A percentile compares a stretch with the other conserved stretches of the same genome.
These are phyloP conservation scores for Alauda arvensis DNA, from an alignment of 2,797 vertebrate species.

Conservation along the genomic window DNA sequence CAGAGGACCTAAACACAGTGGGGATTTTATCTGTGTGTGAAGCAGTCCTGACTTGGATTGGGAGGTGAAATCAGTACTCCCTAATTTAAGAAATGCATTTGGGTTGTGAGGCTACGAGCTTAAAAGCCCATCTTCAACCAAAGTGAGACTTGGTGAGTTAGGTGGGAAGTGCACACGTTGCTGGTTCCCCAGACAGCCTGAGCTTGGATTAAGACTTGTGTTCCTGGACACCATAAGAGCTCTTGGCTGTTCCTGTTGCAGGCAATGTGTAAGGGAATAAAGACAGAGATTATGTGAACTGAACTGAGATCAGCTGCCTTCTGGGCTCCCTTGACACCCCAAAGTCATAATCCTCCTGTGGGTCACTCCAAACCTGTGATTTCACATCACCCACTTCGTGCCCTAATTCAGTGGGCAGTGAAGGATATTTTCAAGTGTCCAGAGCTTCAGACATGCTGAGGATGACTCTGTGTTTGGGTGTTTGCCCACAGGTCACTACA, in stretches of 20 bases:
- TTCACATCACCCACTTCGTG: not conserved
- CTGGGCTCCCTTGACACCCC: not conserved
- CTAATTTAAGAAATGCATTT: not conserved
- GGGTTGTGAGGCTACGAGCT: not conserved
- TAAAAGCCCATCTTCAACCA: not conserved
- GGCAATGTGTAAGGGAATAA: not conserved
- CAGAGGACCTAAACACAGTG: not conserved
- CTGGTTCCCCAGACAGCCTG: not conserved
- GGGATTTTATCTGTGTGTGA: not conserved
- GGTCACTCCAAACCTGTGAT: not conserved
- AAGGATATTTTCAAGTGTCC: not conserved
- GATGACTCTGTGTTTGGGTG: accelerated
- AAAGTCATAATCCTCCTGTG: not conserved
- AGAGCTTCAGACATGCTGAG: not conserved
- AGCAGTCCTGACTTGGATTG: not conserved
- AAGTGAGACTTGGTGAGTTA: not conserved
- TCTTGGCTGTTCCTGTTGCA: not conserved
- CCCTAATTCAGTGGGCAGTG: not conserved
- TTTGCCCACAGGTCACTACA: not conserved
- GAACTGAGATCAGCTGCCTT: not conserved
- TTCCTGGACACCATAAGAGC: not conserved
- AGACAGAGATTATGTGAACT: not conserved
- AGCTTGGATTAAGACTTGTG: not conserved
- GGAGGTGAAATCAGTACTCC: not conserved
- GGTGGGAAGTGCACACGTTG: not conserved